Percentiles rank a stretch among this genome's conserved stretches.
phyloP scores from a whole-genome alignment of 2,113 vertebrate species.

The Heptranchias perlo region DNA sequence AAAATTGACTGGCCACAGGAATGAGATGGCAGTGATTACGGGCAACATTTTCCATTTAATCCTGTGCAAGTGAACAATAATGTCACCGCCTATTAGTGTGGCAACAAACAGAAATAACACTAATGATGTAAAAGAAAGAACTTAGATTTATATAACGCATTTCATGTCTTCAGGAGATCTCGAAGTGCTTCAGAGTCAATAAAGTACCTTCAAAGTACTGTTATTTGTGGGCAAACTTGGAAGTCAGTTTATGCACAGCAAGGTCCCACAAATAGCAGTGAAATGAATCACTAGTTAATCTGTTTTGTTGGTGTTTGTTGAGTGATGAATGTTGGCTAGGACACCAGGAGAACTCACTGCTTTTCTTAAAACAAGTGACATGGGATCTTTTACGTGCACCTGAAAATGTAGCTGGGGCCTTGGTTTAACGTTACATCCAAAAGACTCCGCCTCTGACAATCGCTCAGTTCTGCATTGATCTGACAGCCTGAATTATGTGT shows the following conservation, averaged over 20 bases:
- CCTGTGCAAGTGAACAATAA: not conserved
- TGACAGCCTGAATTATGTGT: not conserved
- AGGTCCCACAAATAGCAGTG: not conserved
- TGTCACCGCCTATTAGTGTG: not conserved
- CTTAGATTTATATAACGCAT: not conserved
- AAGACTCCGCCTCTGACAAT: not conserved
- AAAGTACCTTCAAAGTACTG: not conserved
- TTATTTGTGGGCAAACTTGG: not conserved
- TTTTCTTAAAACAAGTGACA: not conserved
- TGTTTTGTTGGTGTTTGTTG: not conserved
- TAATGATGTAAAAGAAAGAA: not conserved
- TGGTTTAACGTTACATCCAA: not conserved
- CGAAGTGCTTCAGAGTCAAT: not conserved
- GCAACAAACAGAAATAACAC: not conserved
- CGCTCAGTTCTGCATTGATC: not conserved
- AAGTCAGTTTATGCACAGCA: not conserved
- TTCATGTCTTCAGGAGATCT: not conserved
- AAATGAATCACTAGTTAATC: not conserved
- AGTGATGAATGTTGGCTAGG: not conserved
- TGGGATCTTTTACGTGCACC: not conserved
- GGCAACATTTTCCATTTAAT: not conserved
- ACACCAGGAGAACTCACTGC: not conserved
- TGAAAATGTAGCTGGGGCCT: not conserved
- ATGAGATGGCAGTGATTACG: not conserved
- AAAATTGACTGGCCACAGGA: not conserved